Evolutionary conservation across 2,113 vertebrate species (phyloP).

Genomic region (Cephalopterus ornatus): DNA sequence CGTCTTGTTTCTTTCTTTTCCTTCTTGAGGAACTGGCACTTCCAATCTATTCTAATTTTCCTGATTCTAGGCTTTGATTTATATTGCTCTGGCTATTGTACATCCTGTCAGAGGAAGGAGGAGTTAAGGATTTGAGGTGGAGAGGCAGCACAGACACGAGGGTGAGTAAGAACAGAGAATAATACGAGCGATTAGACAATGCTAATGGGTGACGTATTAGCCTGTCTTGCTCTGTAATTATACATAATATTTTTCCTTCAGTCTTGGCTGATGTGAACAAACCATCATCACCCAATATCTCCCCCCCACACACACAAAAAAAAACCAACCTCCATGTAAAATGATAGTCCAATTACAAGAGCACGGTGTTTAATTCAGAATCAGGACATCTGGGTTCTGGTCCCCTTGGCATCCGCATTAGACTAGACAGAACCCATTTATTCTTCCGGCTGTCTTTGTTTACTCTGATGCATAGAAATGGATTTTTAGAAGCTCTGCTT

Average conservation of each 20-base stretch:
- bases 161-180: background rate
- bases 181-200: background rate
- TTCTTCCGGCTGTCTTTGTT: background rate
- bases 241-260: background rate
- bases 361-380: background rate
- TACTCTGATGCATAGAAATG: background rate
- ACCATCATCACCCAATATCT: background rate
- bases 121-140: background rate
- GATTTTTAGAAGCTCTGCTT: background rate
- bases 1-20: background rate
- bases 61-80: constrained; percentile 35
- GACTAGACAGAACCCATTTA: background rate
- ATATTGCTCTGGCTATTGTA: constrained; percentile 27
- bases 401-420: background rate
- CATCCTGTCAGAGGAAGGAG: constrained; percentile 15
- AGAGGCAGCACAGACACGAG: background rate
- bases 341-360: background rate
- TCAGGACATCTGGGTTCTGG: background rate
- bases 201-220: background rate
- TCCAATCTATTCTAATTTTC: constrained; percentile 46
- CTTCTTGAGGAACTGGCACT: constrained; percentile 28
- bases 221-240: background rate
- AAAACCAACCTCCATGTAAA: background rate
- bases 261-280: background rate
- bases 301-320: fast-evolving